Conservation (phyloP, 92 coral and sea anemone genomes). For the Palythoa grandis region DNA sequence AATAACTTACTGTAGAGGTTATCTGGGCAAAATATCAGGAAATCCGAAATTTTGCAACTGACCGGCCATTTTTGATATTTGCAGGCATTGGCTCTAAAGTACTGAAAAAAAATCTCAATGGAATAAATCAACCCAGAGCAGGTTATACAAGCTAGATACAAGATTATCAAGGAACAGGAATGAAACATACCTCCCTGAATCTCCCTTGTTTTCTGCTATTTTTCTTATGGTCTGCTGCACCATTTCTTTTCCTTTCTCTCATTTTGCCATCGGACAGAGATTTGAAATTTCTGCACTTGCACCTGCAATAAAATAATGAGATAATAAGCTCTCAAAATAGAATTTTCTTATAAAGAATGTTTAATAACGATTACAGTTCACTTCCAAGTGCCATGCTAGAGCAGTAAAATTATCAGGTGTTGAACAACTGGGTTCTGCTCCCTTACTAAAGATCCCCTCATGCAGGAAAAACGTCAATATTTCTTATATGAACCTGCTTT, state of each 20-base stretch:
- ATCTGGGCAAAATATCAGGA: no score
- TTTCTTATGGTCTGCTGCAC: slow-evolving; percentile 21
- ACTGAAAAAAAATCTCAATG: slow-evolving; percentile 22
- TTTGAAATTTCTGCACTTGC: slow-evolving; percentile 16
- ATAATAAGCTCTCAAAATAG: slow-evolving; percentile 2
- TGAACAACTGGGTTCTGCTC: background rate
- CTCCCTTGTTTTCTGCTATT: slow-evolving; percentile 31
- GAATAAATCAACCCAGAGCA: background rate
- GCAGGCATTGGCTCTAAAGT: no score
- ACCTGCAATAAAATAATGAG: slow-evolving; percentile 19
- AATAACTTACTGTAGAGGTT: no score
- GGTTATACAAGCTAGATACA: slow-evolving; percentile 20
- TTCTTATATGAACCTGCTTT: slow-evolving; percentile 11
- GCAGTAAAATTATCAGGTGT: background rate
- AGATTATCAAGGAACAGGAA: slow-evolving; percentile 9
- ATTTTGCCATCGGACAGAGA: slow-evolving; percentile 31
- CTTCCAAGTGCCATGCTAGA: slow-evolving; percentile 12
- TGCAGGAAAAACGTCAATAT: slow-evolving; percentile 3
- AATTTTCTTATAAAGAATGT: background rate
- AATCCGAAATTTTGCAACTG: no score
- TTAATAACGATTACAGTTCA: background rate
- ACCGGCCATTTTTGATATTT: no score
- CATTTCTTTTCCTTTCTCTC: slow-evolving; percentile 20
- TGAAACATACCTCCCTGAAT: slow-evolving; percentile 23
- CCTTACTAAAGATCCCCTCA: background rate